These are phyloP conservation scores for Oryzias dopingdopingensis DNA, from an alignment of 2,797 vertebrate species.

Conservation along the genomic window DNA sequence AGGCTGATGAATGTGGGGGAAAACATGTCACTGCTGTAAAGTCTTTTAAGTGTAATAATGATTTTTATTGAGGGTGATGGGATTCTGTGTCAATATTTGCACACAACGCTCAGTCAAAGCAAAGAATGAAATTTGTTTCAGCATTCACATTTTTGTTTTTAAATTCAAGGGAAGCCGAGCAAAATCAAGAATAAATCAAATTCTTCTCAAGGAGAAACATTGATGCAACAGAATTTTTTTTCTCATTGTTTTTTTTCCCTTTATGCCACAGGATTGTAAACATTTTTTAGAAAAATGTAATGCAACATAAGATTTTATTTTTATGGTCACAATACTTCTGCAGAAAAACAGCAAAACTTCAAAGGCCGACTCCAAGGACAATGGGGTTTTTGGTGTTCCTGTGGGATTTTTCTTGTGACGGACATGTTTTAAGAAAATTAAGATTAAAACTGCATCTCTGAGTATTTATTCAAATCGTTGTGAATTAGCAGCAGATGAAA, in stretches of 20 bases:
- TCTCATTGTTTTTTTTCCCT: constrained; percentile 27
- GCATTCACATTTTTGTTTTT: neutral
- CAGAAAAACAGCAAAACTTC: neutral
- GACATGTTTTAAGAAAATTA: too few relatives aligned
- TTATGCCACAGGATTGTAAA: constrained; percentile 32
- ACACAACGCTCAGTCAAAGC: constrained; percentile 13
- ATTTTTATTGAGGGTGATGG: constrained; percentile 6
- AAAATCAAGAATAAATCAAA: constrained; percentile 20
- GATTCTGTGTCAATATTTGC: constrained; percentile 15
- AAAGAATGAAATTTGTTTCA: neutral
- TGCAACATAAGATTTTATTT: constrained; percentile 20
- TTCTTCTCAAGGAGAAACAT: constrained; percentile 22
- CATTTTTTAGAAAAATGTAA: constrained; percentile 25
- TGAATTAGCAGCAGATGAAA: too few relatives aligned
- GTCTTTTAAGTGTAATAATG: neutral
- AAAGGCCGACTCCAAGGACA: too few relatives aligned
- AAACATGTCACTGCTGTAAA: constrained; percentile 53
- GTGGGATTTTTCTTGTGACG: too few relatives aligned
- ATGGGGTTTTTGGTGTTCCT: too few relatives aligned
- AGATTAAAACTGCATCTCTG: too few relatives aligned
- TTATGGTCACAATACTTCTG: neutral
- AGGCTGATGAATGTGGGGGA: constrained; percentile 60
- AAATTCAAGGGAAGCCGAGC: neutral
- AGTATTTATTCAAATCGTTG: too few relatives aligned
- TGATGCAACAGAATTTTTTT: neutral